These are phyloP conservation scores for Rhynchopsitta pachyrhyncha DNA, from an alignment of 2,113 vertebrate species.

Conservation along the genomic window DNA sequence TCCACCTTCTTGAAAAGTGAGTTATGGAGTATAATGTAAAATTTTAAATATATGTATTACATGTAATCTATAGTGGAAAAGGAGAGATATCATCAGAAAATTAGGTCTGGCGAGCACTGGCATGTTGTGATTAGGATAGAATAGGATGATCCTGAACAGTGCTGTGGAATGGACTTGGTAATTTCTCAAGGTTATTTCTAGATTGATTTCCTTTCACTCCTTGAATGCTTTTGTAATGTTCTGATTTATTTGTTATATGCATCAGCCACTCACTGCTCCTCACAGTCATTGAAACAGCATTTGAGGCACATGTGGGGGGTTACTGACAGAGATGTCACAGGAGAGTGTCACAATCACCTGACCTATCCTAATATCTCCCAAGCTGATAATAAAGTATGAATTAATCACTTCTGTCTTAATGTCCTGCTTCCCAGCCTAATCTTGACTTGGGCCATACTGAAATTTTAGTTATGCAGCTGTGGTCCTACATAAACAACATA, in stretches of 20 bases:
- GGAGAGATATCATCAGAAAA: neutral
- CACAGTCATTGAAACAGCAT: neutral
- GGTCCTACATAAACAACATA: neutral
- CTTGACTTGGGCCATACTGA: neutral
- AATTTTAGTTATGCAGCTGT: neutral
- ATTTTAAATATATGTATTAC: neutral
- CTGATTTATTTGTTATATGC: neutral
- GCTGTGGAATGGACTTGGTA: neutral
- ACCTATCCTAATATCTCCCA: neutral
- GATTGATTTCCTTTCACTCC: neutral
- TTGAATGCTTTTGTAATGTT: neutral
- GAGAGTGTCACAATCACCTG: neutral
- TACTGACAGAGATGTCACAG: neutral
- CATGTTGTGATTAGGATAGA: neutral
- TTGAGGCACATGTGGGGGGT: fast-evolving
- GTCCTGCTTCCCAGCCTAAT: neutral
- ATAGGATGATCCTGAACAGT: neutral
- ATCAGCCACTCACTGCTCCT: neutral
- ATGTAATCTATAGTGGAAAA: neutral
- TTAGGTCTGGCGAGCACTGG: neutral
- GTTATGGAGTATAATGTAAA: neutral
- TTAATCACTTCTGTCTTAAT: neutral
- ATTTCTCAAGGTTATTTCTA: neutral
- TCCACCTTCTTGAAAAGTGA: neutral
- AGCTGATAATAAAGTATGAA: neutral